These are phyloP conservation scores for Trachurus trachurus DNA, from an alignment of 2,797 vertebrate genomes.

Conservation along the genomic window DNA sequence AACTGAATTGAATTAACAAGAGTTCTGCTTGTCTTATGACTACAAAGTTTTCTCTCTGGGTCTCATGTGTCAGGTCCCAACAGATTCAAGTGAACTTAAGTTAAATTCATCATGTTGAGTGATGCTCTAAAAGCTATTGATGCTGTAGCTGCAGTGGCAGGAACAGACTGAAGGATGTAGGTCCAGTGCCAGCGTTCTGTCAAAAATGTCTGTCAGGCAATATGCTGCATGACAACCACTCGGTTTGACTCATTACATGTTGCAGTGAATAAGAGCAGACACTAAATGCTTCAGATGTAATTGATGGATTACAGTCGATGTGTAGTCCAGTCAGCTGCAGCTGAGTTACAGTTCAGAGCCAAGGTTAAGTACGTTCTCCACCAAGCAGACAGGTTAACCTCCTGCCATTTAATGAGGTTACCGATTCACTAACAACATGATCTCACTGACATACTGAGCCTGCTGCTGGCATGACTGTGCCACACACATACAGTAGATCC, in stretches of 20 bases:
- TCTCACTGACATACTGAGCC: slow-evolving; percentile 56
- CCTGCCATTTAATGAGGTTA: slow-evolving; percentile 67
- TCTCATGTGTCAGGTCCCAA: background rate
- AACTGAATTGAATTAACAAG: background rate
- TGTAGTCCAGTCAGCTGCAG: slow-evolving; percentile 37
- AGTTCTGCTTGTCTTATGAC: background rate
- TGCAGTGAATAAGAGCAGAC: slow-evolving; percentile 12
- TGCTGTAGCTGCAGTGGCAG: background rate
- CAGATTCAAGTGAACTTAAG: background rate
- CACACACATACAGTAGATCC: slow-evolving; percentile 19
- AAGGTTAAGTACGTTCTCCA: slow-evolving; percentile 51
- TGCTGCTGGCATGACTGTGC: slow-evolving; percentile 25
- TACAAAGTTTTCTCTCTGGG: background rate
- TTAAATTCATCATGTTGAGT: background rate
- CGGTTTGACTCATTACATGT: background rate
- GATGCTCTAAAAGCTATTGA: background rate
- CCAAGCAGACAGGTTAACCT: slow-evolving; percentile 60
- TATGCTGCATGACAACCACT: slow-evolving; percentile 5
- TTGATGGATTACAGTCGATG: slow-evolving; percentile 39
- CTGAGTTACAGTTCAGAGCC: slow-evolving; percentile 55
- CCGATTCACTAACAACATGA: slow-evolving; percentile 70
- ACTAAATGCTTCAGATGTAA: slow-evolving; percentile 31
- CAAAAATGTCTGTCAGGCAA: background rate
- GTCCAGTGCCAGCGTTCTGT: background rate
- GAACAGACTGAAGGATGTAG: background rate